Percentiles rank a stretch among this genome's conserved stretches.
phyloP scores from a whole-genome alignment of 1,140 invertebrate species.

The Cecropterus lyciades region DNA sequence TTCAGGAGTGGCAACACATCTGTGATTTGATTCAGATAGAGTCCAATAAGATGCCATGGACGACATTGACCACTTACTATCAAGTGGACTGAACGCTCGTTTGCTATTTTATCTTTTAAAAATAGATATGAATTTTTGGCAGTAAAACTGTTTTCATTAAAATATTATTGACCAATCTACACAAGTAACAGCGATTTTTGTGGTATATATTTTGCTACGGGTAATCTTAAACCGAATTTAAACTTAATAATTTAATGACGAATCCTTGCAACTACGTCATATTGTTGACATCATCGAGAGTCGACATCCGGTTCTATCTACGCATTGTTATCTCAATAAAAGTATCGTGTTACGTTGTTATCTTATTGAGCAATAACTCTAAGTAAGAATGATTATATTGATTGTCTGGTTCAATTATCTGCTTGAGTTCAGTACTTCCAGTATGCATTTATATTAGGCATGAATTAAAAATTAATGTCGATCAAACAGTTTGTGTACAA shows the following conservation, averaged over 20 bases:
- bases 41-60: no score
- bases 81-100: no score
- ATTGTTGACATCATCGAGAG: constrained; percentile 69
- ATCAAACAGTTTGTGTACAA: not conserved
- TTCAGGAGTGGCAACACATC: no score
- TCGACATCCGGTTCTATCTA: constrained; percentile 59
- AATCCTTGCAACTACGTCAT: constrained; percentile 51
- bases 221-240: not conserved
- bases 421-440: not conserved
- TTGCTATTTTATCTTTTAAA: no score
- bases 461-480: not conserved
- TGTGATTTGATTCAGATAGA: no score
- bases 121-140: no score
- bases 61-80: no score
- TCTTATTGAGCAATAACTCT: constrained; percentile 17
- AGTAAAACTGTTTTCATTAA: no score
- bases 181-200: no score
- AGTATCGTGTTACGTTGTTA: constrained; percentile 29
- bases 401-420: constrained; percentile 10
- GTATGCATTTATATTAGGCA: not conserved
- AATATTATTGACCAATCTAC: no score
- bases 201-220: no score
- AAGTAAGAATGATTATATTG: constrained; percentile 9
- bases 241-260: not conserved
- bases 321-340: constrained; percentile 33